Percentiles rank a stretch among this genome's conserved stretches.
These are phyloP conservation scores for Melanerpes aurifrons DNA, from an alignment of 2,113 vertebrate genomes.

Conservation along the genomic window DNA sequence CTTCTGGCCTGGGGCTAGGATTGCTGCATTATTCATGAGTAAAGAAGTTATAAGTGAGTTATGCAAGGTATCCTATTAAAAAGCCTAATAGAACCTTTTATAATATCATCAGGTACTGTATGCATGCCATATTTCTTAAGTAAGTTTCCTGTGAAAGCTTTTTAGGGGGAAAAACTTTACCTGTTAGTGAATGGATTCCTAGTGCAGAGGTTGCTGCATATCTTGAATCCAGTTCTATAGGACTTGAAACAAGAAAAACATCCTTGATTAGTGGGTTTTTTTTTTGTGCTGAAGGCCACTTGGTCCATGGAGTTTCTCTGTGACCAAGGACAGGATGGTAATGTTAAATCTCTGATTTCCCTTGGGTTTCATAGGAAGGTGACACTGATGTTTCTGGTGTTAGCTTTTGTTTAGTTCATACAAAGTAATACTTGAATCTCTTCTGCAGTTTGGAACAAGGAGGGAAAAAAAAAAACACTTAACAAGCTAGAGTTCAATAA, in stretches of 20 bases:
- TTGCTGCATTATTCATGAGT: conserved; percentile 1
- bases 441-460: not conserved
- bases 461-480: not conserved
- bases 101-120: not conserved
- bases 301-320: not conserved
- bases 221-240: not conserved
- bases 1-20: not conserved
- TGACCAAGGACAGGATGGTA: not conserved
- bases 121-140: not conserved
- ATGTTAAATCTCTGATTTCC: not conserved
- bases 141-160: not conserved
- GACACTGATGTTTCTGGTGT: not conserved
- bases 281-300: not conserved
- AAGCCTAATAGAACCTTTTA: not conserved
- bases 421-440: not conserved
- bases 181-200: not conserved
- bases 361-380: not conserved
- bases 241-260: not conserved
- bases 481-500: not conserved
- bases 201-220: not conserved
- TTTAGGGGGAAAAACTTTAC: not conserved
- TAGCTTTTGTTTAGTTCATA: not conserved
- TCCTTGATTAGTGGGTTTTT: not conserved
- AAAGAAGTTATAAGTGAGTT: not conserved
- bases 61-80: not conserved